Conservation (phyloP, 2,113 vertebrate genomes). For the Illadopsis cleaveri region DNA sequence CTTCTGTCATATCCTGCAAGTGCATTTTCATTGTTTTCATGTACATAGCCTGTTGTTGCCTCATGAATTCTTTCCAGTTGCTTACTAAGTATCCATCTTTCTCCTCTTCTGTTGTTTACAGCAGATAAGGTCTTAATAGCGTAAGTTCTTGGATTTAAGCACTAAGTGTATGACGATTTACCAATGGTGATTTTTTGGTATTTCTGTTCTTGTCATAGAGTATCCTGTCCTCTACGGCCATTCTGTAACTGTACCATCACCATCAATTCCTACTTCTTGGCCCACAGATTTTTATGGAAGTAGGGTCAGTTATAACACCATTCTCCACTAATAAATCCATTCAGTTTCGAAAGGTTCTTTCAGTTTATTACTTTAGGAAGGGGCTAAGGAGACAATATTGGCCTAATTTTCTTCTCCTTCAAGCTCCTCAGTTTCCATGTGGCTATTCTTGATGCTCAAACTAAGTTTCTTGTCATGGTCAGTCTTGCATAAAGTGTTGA, state of each 20-base stretch:
- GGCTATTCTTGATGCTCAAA: neutral
- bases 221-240: neutral
- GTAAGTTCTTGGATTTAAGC: neutral
- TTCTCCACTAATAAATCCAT: neutral
- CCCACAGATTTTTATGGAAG: neutral
- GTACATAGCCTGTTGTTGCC: neutral
- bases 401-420: neutral
- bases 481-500: neutral
- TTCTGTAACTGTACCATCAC: neutral
- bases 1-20: neutral
- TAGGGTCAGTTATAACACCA: neutral
- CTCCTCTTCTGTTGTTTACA: neutral
- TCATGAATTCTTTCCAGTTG: neutral
- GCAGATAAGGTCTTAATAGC: neutral
- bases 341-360: neutral
- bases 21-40: slow-evolving; percentile 2
- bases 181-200: neutral
- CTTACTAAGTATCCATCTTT: neutral
- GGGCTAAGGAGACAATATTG: neutral
- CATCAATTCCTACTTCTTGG: neutral
- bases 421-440: neutral
- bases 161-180: neutral
- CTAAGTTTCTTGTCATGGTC: neutral
- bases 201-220: neutral
- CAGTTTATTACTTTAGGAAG: neutral